Percentiles rank a stretch among this genome's conserved stretches.
These are phyloP conservation scores for Megalops cyprinoides DNA, from an alignment of 2,797 vertebrate species.

Conservation along the genomic window DNA sequence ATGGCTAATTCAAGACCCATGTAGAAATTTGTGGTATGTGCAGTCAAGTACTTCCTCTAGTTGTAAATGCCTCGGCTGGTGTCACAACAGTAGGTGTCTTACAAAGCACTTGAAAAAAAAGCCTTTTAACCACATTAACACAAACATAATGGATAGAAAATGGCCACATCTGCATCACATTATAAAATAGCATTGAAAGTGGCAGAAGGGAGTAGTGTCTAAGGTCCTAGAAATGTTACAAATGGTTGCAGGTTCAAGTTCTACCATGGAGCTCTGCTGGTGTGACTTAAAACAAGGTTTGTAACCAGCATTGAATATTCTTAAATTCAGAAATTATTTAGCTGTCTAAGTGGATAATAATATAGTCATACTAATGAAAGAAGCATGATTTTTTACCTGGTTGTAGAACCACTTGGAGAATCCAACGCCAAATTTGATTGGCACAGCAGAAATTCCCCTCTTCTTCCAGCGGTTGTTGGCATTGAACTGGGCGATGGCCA, in stretches of 20 bases:
- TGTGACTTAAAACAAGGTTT: not conserved
- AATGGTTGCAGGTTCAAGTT: too few species aligned
- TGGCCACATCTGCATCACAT: not conserved
- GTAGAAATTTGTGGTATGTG: too few species aligned
- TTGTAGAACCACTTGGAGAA: conserved; percentile 66
- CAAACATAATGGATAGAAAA: not conserved
- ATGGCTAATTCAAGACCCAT: too few species aligned
- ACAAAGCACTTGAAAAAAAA: not conserved
- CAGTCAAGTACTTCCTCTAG: not conserved
- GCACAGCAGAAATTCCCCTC: conserved; percentile 75
- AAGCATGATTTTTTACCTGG: conserved; percentile 66
- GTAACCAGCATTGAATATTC: not conserved
- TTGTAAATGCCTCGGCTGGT: not conserved
- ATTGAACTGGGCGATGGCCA: conserved; percentile 65
- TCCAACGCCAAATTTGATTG: conserved; percentile 78
- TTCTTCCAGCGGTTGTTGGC: conserved; percentile 78
- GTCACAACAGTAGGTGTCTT: not conserved
- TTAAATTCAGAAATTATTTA: not conserved
- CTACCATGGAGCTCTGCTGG: too few species aligned
- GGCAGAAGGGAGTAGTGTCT: too few species aligned
- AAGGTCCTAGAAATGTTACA: too few species aligned
- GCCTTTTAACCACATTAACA: not conserved
- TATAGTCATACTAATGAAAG: not conserved
- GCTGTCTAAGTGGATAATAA: not conserved
- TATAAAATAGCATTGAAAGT: too few species aligned